phyloP scores from a whole-genome alignment of 2,113 vertebrate genomes.

The Orthonyx spaldingii region DNA sequence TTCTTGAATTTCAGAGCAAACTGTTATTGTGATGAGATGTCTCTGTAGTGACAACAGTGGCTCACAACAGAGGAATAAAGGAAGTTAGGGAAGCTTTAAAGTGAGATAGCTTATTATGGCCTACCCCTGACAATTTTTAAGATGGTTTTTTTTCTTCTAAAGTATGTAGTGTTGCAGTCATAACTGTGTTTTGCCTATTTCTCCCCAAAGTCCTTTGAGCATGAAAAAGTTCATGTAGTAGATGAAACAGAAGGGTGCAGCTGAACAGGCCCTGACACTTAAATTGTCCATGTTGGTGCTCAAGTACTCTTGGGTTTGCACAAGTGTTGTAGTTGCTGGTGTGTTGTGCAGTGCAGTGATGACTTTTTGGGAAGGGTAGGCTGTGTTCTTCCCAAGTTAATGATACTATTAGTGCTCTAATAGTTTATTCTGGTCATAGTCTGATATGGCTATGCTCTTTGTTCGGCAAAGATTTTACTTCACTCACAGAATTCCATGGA shows the following conservation, averaged over 20 bases:
- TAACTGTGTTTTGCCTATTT: not conserved
- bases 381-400: not conserved
- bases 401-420: not conserved
- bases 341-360: not conserved
- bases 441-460: fast-evolving
- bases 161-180: not conserved
- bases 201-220: not conserved
- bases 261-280: not conserved
- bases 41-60: not conserved
- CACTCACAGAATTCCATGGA: not conserved
- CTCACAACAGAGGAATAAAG: not conserved
- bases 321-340: not conserved
- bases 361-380: not conserved
- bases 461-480: not conserved
- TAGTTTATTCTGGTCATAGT: not conserved
- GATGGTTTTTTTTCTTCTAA: fast-evolving
- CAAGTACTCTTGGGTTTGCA: not conserved
- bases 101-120: not conserved
- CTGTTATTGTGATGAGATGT: not conserved
- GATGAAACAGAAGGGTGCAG: fast-evolving
- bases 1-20: slow-evolving; percentile 9
- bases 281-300: fast-evolving
- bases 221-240: not conserved
- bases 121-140: not conserved
- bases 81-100: not conserved